Conservation (phyloP, 2,113 vertebrate genomes). For the Collichthys lucidus region DNA sequence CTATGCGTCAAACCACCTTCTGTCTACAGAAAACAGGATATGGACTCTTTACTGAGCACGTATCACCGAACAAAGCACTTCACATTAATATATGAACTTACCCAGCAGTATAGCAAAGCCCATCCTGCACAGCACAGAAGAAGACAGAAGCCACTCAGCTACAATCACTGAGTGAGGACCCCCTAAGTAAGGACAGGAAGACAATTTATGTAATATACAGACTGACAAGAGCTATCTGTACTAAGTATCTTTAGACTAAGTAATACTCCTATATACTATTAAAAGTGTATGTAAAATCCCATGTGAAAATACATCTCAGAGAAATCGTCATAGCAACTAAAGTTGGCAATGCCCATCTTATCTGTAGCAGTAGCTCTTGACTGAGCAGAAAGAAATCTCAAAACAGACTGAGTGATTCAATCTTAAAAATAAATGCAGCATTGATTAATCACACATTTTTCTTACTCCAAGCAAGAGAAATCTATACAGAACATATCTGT, state of each 20-base stretch:
- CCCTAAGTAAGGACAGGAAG: slow-evolving; percentile 79
- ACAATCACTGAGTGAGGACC: slow-evolving; percentile 91
- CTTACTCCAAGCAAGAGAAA: neutral
- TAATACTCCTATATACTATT: neutral
- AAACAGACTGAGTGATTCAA: slow-evolving; percentile 16
- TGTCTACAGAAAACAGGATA: neutral
- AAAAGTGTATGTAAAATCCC: neutral
- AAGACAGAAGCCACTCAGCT: slow-evolving; percentile 90
- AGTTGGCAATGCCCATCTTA: slow-evolving; percentile 24
- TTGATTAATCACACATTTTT: slow-evolving; percentile 18
- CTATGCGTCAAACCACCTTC: neutral
- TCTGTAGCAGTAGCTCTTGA: slow-evolving; percentile 7
- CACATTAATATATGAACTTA: slow-evolving; percentile 73
- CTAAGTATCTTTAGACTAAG: neutral
- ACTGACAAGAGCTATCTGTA: neutral
- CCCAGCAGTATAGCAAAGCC: slow-evolving; percentile 92
- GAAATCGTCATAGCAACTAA: slow-evolving; percentile 52
- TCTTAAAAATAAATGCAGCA: slow-evolving; percentile 29
- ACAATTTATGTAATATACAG: neutral
- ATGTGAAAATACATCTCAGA: neutral
- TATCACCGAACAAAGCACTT: neutral
- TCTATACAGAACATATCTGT: neutral
- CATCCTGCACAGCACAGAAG: slow-evolving; percentile 87
- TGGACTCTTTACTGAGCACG: neutral
- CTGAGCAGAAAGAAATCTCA: slow-evolving; percentile 38